Evolutionary conservation across 1,140 invertebrate genomes (phyloP), one percentile per base, ranked within the genome.

Genomic region (Bombus polaris): DNA sequence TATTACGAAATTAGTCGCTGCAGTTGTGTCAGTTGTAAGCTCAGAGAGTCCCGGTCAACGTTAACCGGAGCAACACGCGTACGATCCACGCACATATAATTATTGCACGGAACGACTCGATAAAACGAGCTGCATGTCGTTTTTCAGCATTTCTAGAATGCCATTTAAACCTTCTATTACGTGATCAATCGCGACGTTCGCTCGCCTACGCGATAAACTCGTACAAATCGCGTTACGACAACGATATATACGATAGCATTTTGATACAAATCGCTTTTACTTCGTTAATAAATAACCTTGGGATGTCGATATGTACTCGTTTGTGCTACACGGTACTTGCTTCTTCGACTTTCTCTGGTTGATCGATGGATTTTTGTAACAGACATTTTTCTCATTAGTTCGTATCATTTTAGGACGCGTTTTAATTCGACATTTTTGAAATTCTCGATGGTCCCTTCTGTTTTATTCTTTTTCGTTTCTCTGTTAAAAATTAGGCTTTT

Each of bases 1-100:
- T 37, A 37, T 83, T 81, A 71, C 68, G 57, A 72, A 81, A 81
- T 81, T 72, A 57, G 47, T 59, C 28, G 44, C 13, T 35, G 22
- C 25, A 80, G 65, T 70, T 70, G 77, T 22, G 18, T n/a, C 22
- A 8, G 39, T 12, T 18, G 44, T 47, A 47, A 70, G 73, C 35
- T 75, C 18, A 57, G 32, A 12, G 39, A 53, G 47, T 22, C 42
- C 44, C 62, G n/a, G n/a, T 74, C 39, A n/a, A 22, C 59, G 65
- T 32, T 28, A 47, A 66, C 35, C 37, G n/a, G 42, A 70, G n/a
- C 42, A 68, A 25, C 62, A 13, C 76, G 42, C 39, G n/a, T 66
- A 25, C n/a, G 66, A 35, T 22, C 66, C 18, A 68, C 15, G 32
- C n/a, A 9, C n/a, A 10, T 37, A 32, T 18, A 65, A 77, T 77